These are phyloP conservation scores for Diceros bicornis DNA, from an alignment of 2,797 vertebrate genomes.

Conservation along the genomic window DNA sequence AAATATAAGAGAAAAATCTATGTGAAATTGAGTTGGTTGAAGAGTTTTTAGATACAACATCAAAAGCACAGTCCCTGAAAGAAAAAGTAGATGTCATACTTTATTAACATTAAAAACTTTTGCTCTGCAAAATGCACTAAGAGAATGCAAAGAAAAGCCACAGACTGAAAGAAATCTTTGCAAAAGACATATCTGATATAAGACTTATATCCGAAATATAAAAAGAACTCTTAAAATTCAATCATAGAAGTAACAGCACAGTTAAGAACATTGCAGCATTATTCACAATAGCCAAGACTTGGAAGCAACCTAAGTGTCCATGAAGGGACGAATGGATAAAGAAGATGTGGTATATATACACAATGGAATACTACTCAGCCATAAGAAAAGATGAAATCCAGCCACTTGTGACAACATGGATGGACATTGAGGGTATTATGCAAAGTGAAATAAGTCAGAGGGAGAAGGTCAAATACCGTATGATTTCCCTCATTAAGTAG, in stretches of 20 bases:
- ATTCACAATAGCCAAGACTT: no score
- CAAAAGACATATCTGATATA: not conserved
- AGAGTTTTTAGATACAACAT: not conserved
- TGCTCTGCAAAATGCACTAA: not conserved
- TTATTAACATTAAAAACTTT: not conserved
- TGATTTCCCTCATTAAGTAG: no score
- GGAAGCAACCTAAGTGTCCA: no score
- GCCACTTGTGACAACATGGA: no score
- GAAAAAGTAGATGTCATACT: not conserved
- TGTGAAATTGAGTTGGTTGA: not conserved
- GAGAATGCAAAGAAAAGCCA: not conserved
- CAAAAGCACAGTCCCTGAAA: not conserved
- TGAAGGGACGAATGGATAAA: no score
- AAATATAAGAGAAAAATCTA: not conserved
- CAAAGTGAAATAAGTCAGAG: no score
- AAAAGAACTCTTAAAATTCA: not conserved
- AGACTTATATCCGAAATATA: not conserved
- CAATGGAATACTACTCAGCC: no score
- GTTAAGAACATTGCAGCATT: not conserved
- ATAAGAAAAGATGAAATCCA: no score
- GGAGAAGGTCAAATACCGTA: no score
- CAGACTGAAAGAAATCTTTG: not conserved
- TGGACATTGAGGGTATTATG: no score
- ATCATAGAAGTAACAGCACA: not conserved
- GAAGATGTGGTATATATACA: no score